Evolutionary conservation across 2,888 invertebrate species (phyloP), one percentile per base, ranked within the genome.

Genomic region (Eurytoma californica): DNA sequence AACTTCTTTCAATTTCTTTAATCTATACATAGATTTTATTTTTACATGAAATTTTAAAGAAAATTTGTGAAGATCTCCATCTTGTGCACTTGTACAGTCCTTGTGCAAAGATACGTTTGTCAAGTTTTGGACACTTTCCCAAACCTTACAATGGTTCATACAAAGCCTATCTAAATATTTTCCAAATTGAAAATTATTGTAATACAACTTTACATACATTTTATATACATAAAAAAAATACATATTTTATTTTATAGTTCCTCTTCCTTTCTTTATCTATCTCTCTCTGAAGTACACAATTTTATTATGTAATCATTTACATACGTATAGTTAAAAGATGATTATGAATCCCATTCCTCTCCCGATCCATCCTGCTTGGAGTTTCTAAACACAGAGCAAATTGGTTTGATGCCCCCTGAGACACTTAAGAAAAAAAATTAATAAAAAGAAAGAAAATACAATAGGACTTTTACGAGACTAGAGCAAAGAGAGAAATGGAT

Each of bases 351-450:
- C 68, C 28, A 7, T 7, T 85, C 86, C 83, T 83, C 78, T 86
- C 83, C 87, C 83, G 79, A 82, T 87, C 88, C 86, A 85, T 88
- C 87, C 87, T 83, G 85, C 86, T 88, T 88, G 86, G 85, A 87
- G 84, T 87, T 85, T 84, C 86, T 86, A 12, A 68, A 80, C 60
- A 55, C 47, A 51, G 39, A 77, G 55, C 13, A 72, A 63, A 78
- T 67, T 82, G 82, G 77, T 76, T 84, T 76, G 65, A 83, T 84
- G 84, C 83, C 83, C 85, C 84, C 82, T 83, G 86, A 84, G 86
- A 85, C 82, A 84, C 84, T 63, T 83, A 39, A 39, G 39, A 39
- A 39, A 5, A 39, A 39, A 39, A 39, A 39, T 7, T 84, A 85
- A 85, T 82, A 86, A 85, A 28, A 68, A 18, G 58, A 78, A 69